Percentiles rank a stretch among this genome's conserved stretches.
phyloP scores from a whole-genome alignment of 2,113 vertebrate genomes.

The Corvus hawaiiensis region DNA sequence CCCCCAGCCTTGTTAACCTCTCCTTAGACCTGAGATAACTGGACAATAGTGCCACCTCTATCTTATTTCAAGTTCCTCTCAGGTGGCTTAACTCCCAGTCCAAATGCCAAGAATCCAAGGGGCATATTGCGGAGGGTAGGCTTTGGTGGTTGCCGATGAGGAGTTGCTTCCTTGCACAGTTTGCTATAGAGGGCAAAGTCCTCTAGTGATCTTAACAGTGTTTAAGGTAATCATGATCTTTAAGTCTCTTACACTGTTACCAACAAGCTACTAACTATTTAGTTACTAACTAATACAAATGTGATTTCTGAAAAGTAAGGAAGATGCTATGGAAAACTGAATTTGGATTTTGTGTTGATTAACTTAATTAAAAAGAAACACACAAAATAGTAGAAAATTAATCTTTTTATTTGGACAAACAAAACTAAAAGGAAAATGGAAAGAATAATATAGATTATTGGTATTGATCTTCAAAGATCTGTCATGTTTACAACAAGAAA shows the following conservation, averaged over 20 bases:
- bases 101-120: not conserved
- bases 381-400: not conserved
- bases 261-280: not conserved
- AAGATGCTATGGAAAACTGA: not conserved
- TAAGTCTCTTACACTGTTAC: not conserved
- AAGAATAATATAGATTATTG: not conserved
- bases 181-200: not conserved
- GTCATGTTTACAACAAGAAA: not conserved
- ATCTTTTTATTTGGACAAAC: not conserved
- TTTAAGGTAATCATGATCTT: not conserved
- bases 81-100: not conserved
- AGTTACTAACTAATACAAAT: not conserved
- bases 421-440: not conserved
- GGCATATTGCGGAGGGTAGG: accelerated
- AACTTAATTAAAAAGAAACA: not conserved
- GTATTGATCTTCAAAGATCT: not conserved
- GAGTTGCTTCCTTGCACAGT: not conserved
- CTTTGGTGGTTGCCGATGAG: not conserved
- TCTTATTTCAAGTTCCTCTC: not conserved
- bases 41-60: not conserved
- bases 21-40: not conserved
- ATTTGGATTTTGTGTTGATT: not conserved
- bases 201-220: accelerated
- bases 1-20: not conserved
- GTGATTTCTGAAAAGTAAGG: not conserved